Conservation (phyloP, 1,140 invertebrate genomes). For the Lordiphosa stackelbergi region DNA sequence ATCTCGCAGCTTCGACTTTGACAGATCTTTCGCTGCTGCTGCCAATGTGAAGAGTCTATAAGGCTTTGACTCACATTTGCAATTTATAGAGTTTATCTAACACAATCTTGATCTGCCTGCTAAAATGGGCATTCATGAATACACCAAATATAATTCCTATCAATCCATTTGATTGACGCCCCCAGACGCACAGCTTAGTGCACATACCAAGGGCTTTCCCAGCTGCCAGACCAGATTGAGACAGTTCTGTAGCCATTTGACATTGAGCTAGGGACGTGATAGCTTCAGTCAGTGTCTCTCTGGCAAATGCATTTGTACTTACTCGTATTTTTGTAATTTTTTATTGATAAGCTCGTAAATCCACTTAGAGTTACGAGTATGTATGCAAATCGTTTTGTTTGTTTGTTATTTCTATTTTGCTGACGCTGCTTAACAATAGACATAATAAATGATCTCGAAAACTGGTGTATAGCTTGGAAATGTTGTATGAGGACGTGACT, state of each 20-base stretch:
- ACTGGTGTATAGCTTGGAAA: conserved; percentile 24
- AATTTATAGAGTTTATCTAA: too few relatives aligned
- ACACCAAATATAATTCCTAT: conserved; percentile 9
- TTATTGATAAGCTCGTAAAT: conserved; percentile 47
- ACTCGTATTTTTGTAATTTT: conserved; percentile 47
- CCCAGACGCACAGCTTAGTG: conserved; percentile 15
- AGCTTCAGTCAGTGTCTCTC: conserved; percentile 6
- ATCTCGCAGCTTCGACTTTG: too few relatives aligned
- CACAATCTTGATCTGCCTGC: too few relatives aligned
- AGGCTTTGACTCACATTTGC: too few relatives aligned
- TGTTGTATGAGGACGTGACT: conserved; percentile 31
- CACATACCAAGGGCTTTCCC: conserved; percentile 25
- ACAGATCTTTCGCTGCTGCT: too few relatives aligned
- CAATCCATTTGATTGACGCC: conserved; percentile 59
- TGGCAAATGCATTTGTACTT: conserved; percentile 38
- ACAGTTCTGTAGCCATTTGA: conserved; percentile 42
- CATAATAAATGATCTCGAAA: conserved; percentile 48
- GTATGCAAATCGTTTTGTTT: conserved; percentile 49
- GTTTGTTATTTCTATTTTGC: conserved; percentile 4
- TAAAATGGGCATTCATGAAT: too few relatives aligned
- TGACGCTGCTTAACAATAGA: conserved; percentile 32
- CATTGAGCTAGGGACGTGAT: conserved; percentile 62
- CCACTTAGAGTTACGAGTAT: conserved; percentile 16
- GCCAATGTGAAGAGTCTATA: too few relatives aligned
- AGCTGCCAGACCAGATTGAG: conserved; percentile 52